A percentile compares a stretch with the other conserved stretches of the same genome.
Evolutionary conservation across 2,888 invertebrate species (phyloP).

Genomic region (Steromphala cineraria): DNA sequence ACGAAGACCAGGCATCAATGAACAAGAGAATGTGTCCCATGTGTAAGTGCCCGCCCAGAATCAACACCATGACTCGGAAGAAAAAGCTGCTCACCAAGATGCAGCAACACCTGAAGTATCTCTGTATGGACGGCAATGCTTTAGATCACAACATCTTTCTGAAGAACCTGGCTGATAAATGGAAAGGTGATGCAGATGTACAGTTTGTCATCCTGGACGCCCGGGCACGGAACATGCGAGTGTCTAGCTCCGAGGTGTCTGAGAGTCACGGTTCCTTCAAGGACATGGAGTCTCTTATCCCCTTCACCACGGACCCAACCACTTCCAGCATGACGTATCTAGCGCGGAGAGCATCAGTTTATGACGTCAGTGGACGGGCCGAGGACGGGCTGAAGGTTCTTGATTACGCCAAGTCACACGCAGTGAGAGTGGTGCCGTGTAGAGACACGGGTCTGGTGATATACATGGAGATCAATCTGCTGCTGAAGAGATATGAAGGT

Average conservation of each 20-base stretch:
- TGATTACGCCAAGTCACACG: neutral
- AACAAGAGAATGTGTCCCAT: neutral
- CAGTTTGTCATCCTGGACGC: neutral
- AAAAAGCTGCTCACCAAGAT: neutral
- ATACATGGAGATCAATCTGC: neutral
- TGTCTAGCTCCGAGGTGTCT: neutral
- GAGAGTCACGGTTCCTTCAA: neutral
- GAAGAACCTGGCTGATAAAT: neutral
- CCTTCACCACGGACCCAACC: neutral
- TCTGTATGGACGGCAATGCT: neutral
- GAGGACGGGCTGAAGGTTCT: neutral
- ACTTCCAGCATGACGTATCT: neutral
- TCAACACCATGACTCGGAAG: neutral
- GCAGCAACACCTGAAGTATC: slow-evolving; percentile 1
- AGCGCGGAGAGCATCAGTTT: neutral
- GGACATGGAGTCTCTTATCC: neutral
- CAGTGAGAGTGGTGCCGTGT: neutral
- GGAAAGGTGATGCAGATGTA: neutral
- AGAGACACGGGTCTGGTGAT: neutral
- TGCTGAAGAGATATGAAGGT: neutral
- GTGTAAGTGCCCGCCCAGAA: neutral
- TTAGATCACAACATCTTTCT: neutral
- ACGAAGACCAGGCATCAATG: neutral
- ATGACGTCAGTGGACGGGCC: neutral
- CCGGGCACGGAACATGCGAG: neutral